Evolutionary conservation across 2,113 vertebrate species (phyloP).

Genomic region (Perca fluviatilis): DNA sequence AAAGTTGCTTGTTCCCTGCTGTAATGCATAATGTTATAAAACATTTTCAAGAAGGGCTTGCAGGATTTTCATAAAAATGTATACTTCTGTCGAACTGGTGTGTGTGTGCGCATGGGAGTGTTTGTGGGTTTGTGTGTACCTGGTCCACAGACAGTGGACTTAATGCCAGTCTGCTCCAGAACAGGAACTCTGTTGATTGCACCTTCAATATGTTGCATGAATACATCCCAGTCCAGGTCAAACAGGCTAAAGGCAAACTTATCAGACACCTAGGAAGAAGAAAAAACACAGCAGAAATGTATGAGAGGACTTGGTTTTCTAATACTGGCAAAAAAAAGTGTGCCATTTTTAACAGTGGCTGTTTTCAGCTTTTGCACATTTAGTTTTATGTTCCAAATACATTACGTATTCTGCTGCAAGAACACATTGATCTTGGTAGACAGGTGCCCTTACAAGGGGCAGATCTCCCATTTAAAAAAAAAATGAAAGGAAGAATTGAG

Average conservation of each 20-base stretch:
- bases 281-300: background rate
- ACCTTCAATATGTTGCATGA: constrained; percentile 93
- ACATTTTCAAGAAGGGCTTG: background rate
- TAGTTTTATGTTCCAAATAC: background rate
- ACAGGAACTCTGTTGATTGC: constrained; percentile 92
- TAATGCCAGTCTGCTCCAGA: constrained; percentile 93
- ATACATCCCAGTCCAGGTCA: constrained; percentile 97
- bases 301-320: background rate
- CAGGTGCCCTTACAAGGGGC: background rate
- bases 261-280: constrained; percentile 88
- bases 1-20: constrained; percentile 25
- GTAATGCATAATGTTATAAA: constrained; percentile 4
- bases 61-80: background rate
- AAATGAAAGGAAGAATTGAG: background rate
- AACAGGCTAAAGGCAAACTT: constrained; percentile 96
- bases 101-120: background rate
- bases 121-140: constrained; percentile 77
- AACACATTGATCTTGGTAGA: background rate
- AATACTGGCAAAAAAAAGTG: background rate
- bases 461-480: constrained; percentile 1
- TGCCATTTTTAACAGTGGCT: background rate
- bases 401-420: background rate
- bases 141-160: constrained; percentile 97
- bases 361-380: background rate
- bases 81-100: background rate